Evolutionary conservation across 2,113 vertebrate species (phyloP), one percentile per base, ranked within the genome.

Genomic region (Dasypus novemcinctus): DNA sequence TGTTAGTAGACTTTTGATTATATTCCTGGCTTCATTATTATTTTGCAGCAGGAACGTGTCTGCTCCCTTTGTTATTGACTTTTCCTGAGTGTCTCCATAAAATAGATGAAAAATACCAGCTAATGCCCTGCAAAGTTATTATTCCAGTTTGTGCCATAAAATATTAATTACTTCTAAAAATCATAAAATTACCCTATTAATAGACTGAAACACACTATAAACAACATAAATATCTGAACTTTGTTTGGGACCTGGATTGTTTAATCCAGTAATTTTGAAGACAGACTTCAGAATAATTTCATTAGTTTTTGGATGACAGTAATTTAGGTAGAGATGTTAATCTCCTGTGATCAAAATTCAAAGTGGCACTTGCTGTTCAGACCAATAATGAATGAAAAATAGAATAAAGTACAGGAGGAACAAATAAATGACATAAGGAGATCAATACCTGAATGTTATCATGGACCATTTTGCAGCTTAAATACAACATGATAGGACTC

Each of bases 231-330:
- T 76, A 46, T 14, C 64, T 57, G 84, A 74, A 75, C 46, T 91
- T 94, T 69, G 68, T 91, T 71, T 61, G 27, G 79, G 27, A 46
- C 46, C 74, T 41, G 20, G 25, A 52, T 86, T 43, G 27, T 68
- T 87, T 71, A 46, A 10, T 93, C 57, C 41, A 79, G 41, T 71
- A n/a, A 86, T 80, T 83, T 90, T 87, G 84, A 54, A 90, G 81
- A 71, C 20, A 69, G 64, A 59, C 20, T 78, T 95, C 64, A 69
- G 31, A 93, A 15, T 80, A 49, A 83, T 52, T 87, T 68, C 61
- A 31, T 68, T 83, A 68, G 69, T 90, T 38, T 46, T 46, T 31
- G 33, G 43, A 38, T 66, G 59, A 75, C 54, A 13, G 13, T 86
- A 49, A 29, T 43, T 84, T 25, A 61, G 36, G 20, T 38, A 36